These are phyloP conservation scores for Malachius bipustulatus DNA, from an alignment of 2,888 invertebrate species.

Conservation along the genomic window DNA sequence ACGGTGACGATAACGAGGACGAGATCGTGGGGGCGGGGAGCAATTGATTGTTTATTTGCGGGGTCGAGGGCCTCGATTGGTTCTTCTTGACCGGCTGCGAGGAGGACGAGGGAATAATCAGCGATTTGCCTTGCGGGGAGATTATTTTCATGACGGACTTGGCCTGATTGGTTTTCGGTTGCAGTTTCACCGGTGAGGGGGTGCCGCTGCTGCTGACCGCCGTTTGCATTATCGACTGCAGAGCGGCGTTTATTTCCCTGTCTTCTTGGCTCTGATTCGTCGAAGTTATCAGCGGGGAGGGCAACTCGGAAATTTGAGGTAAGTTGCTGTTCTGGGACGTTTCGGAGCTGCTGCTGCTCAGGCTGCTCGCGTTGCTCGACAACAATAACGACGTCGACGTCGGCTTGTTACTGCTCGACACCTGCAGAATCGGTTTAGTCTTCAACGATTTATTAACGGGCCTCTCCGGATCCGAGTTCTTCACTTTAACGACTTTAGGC, in stretches of 20 bases:
- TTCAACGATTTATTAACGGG: constrained; percentile 9
- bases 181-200: too few relatives aligned
- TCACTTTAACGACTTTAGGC: constrained; percentile 29
- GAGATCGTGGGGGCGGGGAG: constrained; percentile 18
- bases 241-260: constrained; percentile 33
- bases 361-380: constrained; percentile 11
- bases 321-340: background rate
- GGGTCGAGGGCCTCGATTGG: constrained; percentile 16
- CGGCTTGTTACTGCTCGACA: background rate
- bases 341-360: constrained; percentile 3
- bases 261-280: constrained; percentile 20
- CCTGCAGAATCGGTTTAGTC: constrained; percentile 7
- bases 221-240: constrained; percentile 32
- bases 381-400: constrained; percentile 16
- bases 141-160: constrained; percentile 36
- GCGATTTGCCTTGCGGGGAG: constrained; percentile 35
- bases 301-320: constrained; percentile 13
- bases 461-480: constrained; percentile 19
- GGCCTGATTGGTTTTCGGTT: constrained; percentile 27
- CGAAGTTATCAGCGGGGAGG: constrained; percentile 10
- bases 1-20: constrained; percentile 25
- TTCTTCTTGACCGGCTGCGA: constrained; percentile 29
- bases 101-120: constrained; percentile 39
- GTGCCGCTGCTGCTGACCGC: constrained; percentile 29
- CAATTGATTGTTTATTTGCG: constrained; percentile 20